Evolutionary conservation across 2,888 invertebrate species (phyloP).

Genomic region (Syrista parreyssii): DNA sequence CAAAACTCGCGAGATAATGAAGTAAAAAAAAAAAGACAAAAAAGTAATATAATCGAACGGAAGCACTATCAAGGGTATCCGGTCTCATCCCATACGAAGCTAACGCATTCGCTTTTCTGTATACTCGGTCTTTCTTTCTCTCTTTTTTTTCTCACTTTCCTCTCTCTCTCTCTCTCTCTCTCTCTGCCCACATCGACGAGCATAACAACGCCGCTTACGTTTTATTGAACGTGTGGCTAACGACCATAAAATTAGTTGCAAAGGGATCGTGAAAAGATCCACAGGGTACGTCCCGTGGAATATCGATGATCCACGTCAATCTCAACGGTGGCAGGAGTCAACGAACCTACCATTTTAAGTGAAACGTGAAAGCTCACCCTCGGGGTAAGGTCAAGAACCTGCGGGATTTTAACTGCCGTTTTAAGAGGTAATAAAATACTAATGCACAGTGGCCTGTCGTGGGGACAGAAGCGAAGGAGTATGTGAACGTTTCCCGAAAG

Average conservation of each 20-base stretch:
- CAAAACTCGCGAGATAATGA: slow-evolving; percentile 11
- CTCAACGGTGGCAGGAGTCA: not conserved
- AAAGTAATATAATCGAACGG: slow-evolving; percentile 12
- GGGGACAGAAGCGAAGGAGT: not conserved
- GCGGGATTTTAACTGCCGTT: not conserved
- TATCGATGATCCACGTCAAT: not conserved
- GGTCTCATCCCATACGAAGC: slow-evolving; percentile 1
- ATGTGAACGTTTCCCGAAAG: not conserved
- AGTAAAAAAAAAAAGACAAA: not conserved
- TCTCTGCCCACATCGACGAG: not conserved
- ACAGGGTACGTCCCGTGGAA: not conserved
- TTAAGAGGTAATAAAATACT: slow-evolving; percentile 8
- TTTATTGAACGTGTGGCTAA: not conserved
- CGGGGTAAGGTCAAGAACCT: slow-evolving; percentile 2
- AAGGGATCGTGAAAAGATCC: not conserved
- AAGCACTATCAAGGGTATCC: slow-evolving; percentile 18
- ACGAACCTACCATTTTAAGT: not conserved
- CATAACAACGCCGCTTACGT: not conserved
- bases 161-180: not conserved
- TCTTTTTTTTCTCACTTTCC: not conserved
- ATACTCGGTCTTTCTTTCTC: slow-evolving; percentile 6
- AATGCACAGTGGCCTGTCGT: not conserved
- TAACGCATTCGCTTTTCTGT: not conserved
- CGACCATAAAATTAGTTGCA: slow-evolving; percentile 4
- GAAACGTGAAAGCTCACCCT: not conserved